Percentiles rank a stretch among this genome's conserved stretches.
Evolutionary conservation across 2,888 invertebrate genomes (phyloP).

Genomic region (Drosophila mimica): DNA sequence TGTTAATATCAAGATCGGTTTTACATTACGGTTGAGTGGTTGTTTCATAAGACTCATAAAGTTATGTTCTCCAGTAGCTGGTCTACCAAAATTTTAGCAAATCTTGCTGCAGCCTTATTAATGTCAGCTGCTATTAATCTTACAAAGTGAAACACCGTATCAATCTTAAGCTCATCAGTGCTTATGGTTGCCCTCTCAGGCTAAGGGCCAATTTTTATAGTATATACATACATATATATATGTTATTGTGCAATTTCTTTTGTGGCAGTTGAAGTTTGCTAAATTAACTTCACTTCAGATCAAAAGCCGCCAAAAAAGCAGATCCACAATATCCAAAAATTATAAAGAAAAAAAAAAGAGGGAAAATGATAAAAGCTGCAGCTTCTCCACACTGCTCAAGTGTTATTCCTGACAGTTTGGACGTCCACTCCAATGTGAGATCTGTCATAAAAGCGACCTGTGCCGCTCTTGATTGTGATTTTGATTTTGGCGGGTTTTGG

Average conservation of each 20-base stretch:
- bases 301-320: conserved; percentile 60
- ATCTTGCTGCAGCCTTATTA: conserved; percentile 22
- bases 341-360: conserved; percentile 9
- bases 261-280: conserved; percentile 62
- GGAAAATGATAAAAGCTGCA: conserved; percentile 36
- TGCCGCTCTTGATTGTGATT: conserved; percentile 67
- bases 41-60: conserved; percentile 14
- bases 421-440: conserved; percentile 76
- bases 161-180: conserved; percentile 38
- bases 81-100: conserved; percentile 9
- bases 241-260: conserved; percentile 63
- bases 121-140: conserved; percentile 24
- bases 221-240: conserved; percentile 1
- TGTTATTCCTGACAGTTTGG: conserved; percentile 75
- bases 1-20: conserved; percentile 9
- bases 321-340: conserved; percentile 33
- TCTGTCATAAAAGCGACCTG: conserved; percentile 76
- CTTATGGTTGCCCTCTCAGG: conserved; percentile 30
- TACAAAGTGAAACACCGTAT: conserved; percentile 33
- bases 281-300: conserved; percentile 79
- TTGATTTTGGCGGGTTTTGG: conserved; percentile 57
- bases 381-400: conserved; percentile 67
- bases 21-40: neutral
- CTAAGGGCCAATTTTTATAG: conserved; percentile 43
- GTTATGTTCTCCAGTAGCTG: conserved; percentile 4